Evolutionary conservation across 2,797 vertebrate genomes (phyloP).

Genomic region (Poeciliopsis turneri): DNA sequence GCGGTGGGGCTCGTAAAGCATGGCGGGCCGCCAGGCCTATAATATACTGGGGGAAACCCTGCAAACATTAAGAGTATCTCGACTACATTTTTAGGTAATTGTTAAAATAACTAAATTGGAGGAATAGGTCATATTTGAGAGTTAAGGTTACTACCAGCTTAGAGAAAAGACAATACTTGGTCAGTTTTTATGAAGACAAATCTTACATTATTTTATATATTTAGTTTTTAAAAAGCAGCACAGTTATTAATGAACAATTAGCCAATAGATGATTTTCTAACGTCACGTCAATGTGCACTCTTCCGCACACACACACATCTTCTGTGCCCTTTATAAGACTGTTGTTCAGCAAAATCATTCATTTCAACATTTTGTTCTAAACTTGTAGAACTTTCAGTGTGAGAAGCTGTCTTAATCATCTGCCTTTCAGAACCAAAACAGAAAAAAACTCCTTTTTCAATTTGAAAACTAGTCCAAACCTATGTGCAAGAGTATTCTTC

Average conservation of each 20-base stretch:
- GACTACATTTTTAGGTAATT: background rate
- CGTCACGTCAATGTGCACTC: background rate
- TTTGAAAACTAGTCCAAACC: background rate
- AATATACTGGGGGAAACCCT: no score
- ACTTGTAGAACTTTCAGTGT: background rate
- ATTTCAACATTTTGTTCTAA: background rate
- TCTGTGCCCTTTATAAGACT: background rate
- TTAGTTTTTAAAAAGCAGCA: background rate
- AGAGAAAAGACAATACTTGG: background rate
- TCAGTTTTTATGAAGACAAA: background rate
- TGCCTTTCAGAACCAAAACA: background rate
- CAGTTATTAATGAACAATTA: background rate
- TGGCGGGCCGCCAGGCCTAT: no score
- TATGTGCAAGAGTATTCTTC: background rate
- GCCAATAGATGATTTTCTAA: background rate
- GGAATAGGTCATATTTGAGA: background rate
- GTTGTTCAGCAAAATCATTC: background rate
- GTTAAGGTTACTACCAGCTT: background rate
- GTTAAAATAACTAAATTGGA: background rate
- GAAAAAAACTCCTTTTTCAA: background rate
- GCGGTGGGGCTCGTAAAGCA: no score
- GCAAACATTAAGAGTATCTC: background rate
- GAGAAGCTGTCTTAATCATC: background rate
- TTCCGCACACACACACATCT: no score
- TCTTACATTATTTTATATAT: background rate